Conservation (phyloP, 2,888 invertebrate genomes). For the Tipula unca region DNA sequence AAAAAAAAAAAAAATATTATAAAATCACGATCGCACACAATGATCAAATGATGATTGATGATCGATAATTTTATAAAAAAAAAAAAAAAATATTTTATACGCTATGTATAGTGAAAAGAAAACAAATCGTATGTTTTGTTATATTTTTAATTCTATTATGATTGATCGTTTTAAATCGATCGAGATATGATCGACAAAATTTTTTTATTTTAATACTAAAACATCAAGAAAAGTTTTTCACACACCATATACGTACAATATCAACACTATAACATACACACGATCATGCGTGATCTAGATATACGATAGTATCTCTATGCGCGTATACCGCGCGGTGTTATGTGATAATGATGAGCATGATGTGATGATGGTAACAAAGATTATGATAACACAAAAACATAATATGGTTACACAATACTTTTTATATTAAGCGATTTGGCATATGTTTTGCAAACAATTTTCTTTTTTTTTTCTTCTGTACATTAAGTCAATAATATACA, state of each 20-base stretch:
- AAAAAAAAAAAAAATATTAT: not conserved
- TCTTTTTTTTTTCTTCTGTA: too few species aligned
- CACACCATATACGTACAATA: not conserved
- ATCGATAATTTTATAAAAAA: not conserved
- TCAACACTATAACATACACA: not conserved
- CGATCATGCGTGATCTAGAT: not conserved
- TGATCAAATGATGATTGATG: conserved; percentile 14
- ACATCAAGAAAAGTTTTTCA: not conserved
- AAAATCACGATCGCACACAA: conserved; percentile 1
- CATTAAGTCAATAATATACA: not conserved
- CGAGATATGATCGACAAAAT: not conserved
- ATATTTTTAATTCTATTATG: conserved; percentile 8
- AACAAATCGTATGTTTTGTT: conserved; percentile 14
- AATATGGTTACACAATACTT: not conserved
- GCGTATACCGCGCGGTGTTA: not conserved
- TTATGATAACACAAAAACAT: not conserved
- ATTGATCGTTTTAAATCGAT: not conserved
- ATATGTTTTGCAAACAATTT: too few species aligned
- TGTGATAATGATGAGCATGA: not conserved
- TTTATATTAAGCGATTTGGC: not conserved
- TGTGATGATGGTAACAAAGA: too few species aligned
- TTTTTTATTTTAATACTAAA: not conserved
- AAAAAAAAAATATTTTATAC: not conserved
- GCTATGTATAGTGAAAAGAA: not conserved
- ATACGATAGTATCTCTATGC: not conserved